Conservation (phyloP, 2,113 vertebrate genomes). For the Chamaetylas fuelleborni region DNA sequence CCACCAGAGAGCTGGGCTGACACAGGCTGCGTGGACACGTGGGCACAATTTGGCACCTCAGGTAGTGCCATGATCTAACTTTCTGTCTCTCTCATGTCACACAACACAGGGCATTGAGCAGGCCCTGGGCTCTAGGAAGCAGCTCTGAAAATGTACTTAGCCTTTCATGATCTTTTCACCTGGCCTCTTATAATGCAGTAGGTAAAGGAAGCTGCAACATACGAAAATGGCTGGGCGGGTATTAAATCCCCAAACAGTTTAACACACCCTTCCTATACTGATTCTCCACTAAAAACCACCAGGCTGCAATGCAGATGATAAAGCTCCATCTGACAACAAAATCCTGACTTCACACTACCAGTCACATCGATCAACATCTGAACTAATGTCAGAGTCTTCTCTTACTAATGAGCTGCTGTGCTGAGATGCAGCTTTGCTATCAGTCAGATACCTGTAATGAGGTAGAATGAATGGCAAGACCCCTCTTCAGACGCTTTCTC, state of each 20-base stretch:
- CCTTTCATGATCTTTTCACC: not conserved
- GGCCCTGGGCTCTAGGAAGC: not conserved
- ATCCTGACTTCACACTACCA: conserved; percentile 66
- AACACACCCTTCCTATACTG: conserved; percentile 12
- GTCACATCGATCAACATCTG: conserved; percentile 73
- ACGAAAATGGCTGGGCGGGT: not conserved
- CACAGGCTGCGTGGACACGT: not conserved
- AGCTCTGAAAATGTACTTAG: not conserved
- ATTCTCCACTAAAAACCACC: conserved; percentile 20
- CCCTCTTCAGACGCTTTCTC: conserved; percentile 47
- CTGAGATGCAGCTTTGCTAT: conserved; percentile 55
- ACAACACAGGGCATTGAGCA: rapidly evolving
- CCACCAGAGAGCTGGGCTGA: not conserved
- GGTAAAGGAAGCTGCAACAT: not conserved
- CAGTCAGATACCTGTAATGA: conserved; percentile 67
- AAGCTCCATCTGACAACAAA: conserved; percentile 57
- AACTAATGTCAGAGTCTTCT: conserved; percentile 75
- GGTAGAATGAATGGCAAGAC: conserved; percentile 51
- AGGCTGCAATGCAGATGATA: conserved; percentile 46
- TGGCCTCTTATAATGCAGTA: not conserved
- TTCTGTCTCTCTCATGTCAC: not conserved
- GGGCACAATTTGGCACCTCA: not conserved
- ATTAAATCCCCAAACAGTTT: conserved; percentile 33
- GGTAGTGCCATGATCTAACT: not conserved
- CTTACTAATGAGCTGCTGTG: conserved; percentile 73